Conservation (phyloP, 2,888 invertebrate genomes). For the Oxycera nigricornis region DNA sequence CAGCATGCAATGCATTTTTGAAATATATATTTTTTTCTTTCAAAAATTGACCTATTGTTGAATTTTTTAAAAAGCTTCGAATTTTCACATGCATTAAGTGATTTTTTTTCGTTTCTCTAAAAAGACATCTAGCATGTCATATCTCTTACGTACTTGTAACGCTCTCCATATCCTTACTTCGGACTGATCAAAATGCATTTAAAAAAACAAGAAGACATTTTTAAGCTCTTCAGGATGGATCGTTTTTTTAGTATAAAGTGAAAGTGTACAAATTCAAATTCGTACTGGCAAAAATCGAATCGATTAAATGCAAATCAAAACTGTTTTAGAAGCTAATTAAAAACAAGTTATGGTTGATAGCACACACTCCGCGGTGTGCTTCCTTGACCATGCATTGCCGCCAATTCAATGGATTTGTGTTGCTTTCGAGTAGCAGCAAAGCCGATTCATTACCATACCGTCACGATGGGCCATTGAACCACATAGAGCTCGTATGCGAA, state of each 20-base stretch:
- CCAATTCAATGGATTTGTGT: not conserved
- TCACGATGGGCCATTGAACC: conserved; percentile 8
- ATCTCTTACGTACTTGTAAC: conserved; percentile 73
- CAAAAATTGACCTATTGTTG: not conserved
- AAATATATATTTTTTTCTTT: not conserved
- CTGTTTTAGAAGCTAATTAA: not conserved
- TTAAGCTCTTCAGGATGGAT: too few relatives aligned
- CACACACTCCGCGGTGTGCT: not conserved
- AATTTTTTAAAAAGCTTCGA: not conserved
- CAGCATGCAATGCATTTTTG: not conserved
- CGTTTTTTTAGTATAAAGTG: too few relatives aligned
- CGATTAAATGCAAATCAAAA: not conserved
- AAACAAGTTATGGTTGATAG: not conserved
- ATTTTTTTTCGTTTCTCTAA: not conserved
- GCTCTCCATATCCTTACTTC: conserved; percentile 81
- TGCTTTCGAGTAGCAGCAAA: not conserved
- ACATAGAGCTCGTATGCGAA: not conserved
- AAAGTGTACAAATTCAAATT: not conserved
- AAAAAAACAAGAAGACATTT: not conserved
- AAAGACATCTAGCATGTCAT: not conserved
- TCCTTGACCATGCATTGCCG: not conserved
- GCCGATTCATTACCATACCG: conserved; percentile 12
- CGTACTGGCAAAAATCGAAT: not conserved
- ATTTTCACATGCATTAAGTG: not conserved
- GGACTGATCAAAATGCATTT: conserved; percentile 63